phyloP scores from a whole-genome alignment of 2,888 invertebrate species.

The Hemithea aestivaria region DNA sequence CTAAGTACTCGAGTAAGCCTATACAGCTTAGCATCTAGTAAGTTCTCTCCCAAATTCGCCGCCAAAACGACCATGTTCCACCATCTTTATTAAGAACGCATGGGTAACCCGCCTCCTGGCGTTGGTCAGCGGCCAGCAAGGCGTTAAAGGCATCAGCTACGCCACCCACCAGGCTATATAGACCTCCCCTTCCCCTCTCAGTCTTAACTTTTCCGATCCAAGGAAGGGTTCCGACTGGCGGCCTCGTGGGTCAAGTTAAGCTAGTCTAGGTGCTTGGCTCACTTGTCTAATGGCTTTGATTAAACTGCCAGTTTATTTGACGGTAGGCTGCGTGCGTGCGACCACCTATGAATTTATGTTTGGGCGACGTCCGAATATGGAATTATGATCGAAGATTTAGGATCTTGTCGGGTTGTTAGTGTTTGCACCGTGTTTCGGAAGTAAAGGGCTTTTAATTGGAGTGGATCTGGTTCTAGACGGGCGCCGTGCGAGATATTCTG shows the following conservation, averaged over 20 bases:
- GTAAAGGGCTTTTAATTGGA: constrained; percentile 12
- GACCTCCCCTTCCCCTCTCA: constrained; percentile 44
- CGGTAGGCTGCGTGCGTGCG: constrained; percentile 73
- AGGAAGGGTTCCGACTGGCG: constrained; percentile 37
- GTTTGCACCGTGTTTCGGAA: constrained; percentile 6
- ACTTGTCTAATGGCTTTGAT: constrained; percentile 79
- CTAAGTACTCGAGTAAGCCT: constrained; percentile 22
- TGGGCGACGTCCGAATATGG: constrained; percentile 63
- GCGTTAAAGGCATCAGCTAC: constrained; percentile 77
- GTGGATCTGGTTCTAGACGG: background rate
- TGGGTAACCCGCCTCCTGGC: constrained; percentile 71
- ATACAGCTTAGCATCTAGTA: constrained; percentile 19
- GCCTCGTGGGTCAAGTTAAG: constrained; percentile 48
- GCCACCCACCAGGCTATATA: constrained; percentile 56
- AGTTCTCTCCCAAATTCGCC: constrained; percentile 19
- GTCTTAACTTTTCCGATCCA: constrained; percentile 22
- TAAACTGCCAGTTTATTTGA: constrained; percentile 79
- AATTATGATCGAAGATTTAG: constrained; percentile 67
- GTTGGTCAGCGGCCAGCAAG: constrained; percentile 76
- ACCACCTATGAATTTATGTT: constrained; percentile 77
- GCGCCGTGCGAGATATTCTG: too few species aligned
- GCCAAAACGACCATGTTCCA: constrained; percentile 65
- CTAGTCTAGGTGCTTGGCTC: constrained; percentile 69
- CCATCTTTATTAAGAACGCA: constrained; percentile 78
- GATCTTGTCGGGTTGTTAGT: constrained; percentile 33